Percentiles rank a stretch among this genome's conserved stretches.
phyloP scores from a whole-genome alignment of 2,797 vertebrate species.

The Allobates femoralis region DNA sequence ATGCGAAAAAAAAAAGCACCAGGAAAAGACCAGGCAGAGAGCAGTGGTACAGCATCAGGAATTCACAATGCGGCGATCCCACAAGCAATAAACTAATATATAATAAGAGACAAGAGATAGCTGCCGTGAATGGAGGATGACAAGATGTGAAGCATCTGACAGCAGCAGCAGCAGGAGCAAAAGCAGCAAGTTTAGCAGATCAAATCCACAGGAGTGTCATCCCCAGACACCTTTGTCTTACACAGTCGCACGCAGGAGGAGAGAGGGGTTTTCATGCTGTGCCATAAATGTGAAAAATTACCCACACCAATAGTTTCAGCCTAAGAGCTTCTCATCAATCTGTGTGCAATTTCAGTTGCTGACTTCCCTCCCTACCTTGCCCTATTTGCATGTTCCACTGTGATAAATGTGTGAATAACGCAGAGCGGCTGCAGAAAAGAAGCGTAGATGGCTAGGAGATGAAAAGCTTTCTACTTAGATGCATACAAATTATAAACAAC shows the following conservation, averaged over 20 bases:
- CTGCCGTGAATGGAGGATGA: conserved; percentile 48
- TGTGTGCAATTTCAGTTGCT: conserved; percentile 47
- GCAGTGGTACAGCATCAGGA: conserved; percentile 1
- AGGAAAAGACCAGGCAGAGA: conserved; percentile 12
- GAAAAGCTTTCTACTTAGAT: conserved; percentile 48
- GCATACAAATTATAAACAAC: conserved; percentile 51
- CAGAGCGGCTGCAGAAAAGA: conserved; percentile 31
- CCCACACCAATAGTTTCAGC: conserved; percentile 41
- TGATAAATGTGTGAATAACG: conserved; percentile 58
- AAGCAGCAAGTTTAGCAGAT: conserved; percentile 57
- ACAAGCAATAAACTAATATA: conserved; percentile 46
- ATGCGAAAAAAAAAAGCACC: conserved; percentile 36
- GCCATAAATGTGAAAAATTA: conserved; percentile 60
- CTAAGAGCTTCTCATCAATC: conserved; percentile 55
- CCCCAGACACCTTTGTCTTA: conserved; percentile 57
- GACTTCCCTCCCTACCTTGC: conserved; percentile 15
- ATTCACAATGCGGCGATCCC: conserved; percentile 11
- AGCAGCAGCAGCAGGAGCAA: conserved; percentile 46
- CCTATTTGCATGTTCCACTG: conserved; percentile 57
- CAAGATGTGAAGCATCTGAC: conserved; percentile 45
- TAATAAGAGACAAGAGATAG: conserved; percentile 46
- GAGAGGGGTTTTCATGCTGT: conserved; percentile 23
- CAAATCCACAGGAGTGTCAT: conserved; percentile 56
- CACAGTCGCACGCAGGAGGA: conserved; percentile 46
- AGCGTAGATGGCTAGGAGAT: conserved; percentile 7